phyloP scores from a whole-genome alignment of 2,797 vertebrate genomes.

The Aldrovandia affinis region DNA sequence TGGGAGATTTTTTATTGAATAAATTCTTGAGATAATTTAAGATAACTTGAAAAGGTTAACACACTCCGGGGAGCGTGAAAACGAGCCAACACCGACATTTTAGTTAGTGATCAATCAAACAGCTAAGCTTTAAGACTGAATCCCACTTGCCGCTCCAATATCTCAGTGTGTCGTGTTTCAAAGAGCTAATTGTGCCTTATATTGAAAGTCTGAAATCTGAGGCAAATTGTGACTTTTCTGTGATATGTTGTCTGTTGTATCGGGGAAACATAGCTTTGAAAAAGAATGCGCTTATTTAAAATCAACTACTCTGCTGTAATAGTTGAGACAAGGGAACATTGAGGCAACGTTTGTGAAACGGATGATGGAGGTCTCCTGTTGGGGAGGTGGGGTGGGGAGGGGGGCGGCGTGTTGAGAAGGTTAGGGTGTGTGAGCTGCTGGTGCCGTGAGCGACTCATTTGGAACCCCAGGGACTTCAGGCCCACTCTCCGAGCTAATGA shows the following conservation, averaged over 20 bases:
- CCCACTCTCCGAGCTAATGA: slow-evolving; percentile 63
- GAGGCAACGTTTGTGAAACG: not conserved
- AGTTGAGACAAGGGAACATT: not conserved
- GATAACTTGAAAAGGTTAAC: not conserved
- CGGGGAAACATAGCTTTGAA: not conserved
- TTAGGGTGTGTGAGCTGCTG: slow-evolving; percentile 21
- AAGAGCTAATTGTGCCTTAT: not conserved
- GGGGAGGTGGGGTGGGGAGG: not conserved
- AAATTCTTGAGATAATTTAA: not conserved
- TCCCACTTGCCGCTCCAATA: not conserved
- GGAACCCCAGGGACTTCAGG: slow-evolving; percentile 56
- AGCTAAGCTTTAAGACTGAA: not conserved
- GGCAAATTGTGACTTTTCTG: not conserved
- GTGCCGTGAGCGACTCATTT: slow-evolving; percentile 46
- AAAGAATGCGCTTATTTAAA: not conserved
- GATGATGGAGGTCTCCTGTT: not conserved
- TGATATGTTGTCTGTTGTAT: not conserved
- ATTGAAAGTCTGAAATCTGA: not conserved
- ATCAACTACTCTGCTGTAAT: not conserved
- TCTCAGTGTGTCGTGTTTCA: not conserved
- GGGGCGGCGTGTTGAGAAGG: not conserved
- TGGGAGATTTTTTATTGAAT: not conserved
- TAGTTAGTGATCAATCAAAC: not conserved
- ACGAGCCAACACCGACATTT: not conserved
- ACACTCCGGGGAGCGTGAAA: not conserved